Evolutionary conservation across 35 echinoderm and acorn worm species (phyloP).

Genomic region (Apostichopus parvimensis): DNA sequence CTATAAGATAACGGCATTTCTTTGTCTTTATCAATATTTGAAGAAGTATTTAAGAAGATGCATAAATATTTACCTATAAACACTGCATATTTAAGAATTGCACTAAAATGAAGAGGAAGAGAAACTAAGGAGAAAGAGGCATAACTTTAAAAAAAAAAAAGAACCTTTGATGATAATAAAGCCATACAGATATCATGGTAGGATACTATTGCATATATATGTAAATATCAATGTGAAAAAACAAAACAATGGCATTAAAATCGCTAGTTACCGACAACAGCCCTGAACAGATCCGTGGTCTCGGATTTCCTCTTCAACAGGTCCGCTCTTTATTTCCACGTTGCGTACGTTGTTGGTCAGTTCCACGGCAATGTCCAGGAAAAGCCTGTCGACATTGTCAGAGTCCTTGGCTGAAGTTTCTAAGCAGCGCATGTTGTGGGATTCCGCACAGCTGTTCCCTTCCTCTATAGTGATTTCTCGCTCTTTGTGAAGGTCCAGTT

Average conservation of each 20-base stretch:
- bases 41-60: too few species aligned
- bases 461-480: constrained; percentile 85
- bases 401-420: constrained; percentile 98
- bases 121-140: too few species aligned
- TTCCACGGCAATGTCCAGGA: constrained; percentile 90
- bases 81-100: too few species aligned
- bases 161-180: neutral
- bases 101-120: too few species aligned
- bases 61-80: too few species aligned
- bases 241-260: neutral
- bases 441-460: constrained; percentile 76
- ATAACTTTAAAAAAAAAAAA: too few species aligned
- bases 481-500: constrained; percentile 84
- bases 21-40: too few species aligned
- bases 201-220: constrained; percentile 38
- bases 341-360: constrained; percentile 90
- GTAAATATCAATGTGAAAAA: constrained; percentile 35
- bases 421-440: constrained; percentile 82
- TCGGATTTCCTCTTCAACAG: constrained; percentile 74
- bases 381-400: constrained; percentile 95
- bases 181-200: constrained; percentile 26
- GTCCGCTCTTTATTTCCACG: constrained; percentile 75
- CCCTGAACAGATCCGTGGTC: constrained; percentile 77
- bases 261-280: constrained; percentile 62
- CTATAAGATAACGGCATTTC: too few species aligned